Evolutionary conservation across 2,888 invertebrate genomes (phyloP), one percentile per base, ranked within the genome.

Genomic region (Sphinx pinastri): DNA sequence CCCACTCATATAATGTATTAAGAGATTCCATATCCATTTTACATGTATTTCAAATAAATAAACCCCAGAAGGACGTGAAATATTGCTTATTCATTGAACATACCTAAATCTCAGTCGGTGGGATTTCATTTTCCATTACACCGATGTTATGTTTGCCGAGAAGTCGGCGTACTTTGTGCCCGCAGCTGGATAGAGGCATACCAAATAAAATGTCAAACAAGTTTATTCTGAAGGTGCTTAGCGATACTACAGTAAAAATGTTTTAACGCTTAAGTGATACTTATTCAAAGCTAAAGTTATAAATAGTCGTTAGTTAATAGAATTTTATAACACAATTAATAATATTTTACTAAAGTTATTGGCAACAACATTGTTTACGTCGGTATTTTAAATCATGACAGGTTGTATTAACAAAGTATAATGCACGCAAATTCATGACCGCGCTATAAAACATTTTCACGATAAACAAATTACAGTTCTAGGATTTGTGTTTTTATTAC

Each of bases 141-240:
- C 72, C 72, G 71, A 72, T 77, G 60, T 60, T 60, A 60, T 60
- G 75, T 79, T 76, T 77, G 75, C 73, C 58, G 72, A 76, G 70
- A 79, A 75, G 74, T 75, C 73, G 59, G 71, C 71, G 74, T 72
- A 75, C 74, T 77, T 77, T 76, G 72, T 74, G 75, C 74, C 73
- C 71, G 76, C 75, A 78, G 77, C 73, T 72, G 76, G 73, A 16
- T 54, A 16, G n/a, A 63, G 49, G 16, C 47, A 13, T 19, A 49
- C 75, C 70, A 80, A 79, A 82, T 81, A 79, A 79, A 79, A 79
- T 77, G 76, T 77, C 80, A 77, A 79, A 80, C 79, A 77, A 77
- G 77, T 77, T 81, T 77, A 75, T 75, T 81, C 74, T 76, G 77
- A 19, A 49, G 19, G 5, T 63, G 49, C 19, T 10, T 47, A 16